A percentile compares a stretch with the other conserved stretches of the same genome.
Evolutionary conservation across 2,113 vertebrate genomes (phyloP).

Genomic region (Gadus macrocephalus): DNA sequence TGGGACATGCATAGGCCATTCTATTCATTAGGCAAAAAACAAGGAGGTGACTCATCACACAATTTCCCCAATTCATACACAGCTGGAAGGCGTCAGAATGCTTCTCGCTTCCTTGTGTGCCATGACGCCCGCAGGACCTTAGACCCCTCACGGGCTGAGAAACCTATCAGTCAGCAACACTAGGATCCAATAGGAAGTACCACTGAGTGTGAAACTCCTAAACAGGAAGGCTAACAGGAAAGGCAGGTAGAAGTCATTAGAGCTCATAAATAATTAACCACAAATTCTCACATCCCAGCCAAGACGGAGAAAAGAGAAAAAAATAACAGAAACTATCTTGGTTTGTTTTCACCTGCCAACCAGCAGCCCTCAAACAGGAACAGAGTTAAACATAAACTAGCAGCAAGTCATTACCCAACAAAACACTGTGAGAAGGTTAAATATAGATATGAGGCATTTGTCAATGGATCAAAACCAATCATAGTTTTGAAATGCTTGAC

Average conservation of each 20-base stretch:
- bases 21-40: constrained; percentile 42
- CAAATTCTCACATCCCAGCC: constrained; percentile 6
- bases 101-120: constrained; percentile 34
- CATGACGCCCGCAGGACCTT: constrained; percentile 1
- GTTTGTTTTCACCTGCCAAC: constrained; percentile 14
- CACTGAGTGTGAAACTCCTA: constrained; percentile 38
- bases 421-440: too few relatives aligned
- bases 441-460: too few relatives aligned
- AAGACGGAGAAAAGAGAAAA: too few relatives aligned
- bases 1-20: constrained; percentile 38
- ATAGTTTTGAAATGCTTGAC: not conserved
- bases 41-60: constrained; percentile 34
- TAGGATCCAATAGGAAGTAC: constrained; percentile 39
- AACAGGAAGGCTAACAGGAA: constrained; percentile 52
- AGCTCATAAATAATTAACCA: constrained; percentile 55
- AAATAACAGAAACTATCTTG: not conserved
- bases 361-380: constrained; percentile 30
- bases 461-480: too few relatives aligned
- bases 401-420: constrained; percentile 20
- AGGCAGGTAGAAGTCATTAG: constrained; percentile 4
- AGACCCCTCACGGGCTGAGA: constrained; percentile 18
- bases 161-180: constrained; percentile 49
- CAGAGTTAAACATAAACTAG: constrained; percentile 71
- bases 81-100: constrained; percentile 4
- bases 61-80: constrained; percentile 56